A percentile compares a stretch with the other conserved stretches of the same genome.
Conservation (phyloP, 2,888 invertebrate genomes). For the Encarsia formosa region DNA sequence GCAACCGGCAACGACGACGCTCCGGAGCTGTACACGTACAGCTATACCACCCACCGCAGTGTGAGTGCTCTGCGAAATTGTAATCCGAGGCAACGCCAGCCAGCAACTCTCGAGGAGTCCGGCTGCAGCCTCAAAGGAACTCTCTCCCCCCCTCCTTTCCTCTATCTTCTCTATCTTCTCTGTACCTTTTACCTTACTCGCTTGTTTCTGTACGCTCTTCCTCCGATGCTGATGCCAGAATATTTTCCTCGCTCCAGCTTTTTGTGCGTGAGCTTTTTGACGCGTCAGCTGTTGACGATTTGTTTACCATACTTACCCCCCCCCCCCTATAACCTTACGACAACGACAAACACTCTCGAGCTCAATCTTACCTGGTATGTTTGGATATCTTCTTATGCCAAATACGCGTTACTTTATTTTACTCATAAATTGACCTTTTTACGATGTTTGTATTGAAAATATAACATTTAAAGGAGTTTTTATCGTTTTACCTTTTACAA, state of each 20-base stretch:
- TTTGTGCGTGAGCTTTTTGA: constrained; percentile 20
- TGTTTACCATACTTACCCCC: too few species aligned
- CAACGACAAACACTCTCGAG: too few species aligned
- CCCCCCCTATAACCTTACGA: too few species aligned
- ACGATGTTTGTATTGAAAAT: too few species aligned
- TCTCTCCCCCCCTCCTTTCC: constrained; percentile 16
- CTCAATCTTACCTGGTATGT: too few species aligned
- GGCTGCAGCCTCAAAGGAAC: constrained; percentile 41
- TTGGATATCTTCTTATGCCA: too few species aligned
- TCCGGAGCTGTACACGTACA: neutral
- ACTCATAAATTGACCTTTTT: too few species aligned
- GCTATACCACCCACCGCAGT: constrained; percentile 2
- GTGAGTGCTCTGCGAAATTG: constrained; percentile 39
- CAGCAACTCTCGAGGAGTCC: constrained; percentile 37
- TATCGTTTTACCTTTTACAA: too few species aligned
- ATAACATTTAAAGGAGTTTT: too few species aligned
- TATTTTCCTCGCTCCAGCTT: constrained; percentile 3
- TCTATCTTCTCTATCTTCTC: constrained; percentile 1
- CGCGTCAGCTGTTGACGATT: neutral
- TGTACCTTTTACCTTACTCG: neutral
- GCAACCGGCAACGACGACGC: neutral
- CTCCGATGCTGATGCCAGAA: neutral
- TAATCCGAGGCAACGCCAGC: constrained; percentile 44
- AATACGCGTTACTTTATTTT: too few species aligned
- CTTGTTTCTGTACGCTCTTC: neutral